These are phyloP conservation scores for Temnothorax longispinosus DNA, from an alignment of 1,140 invertebrate genomes.

Conservation along the genomic window DNA sequence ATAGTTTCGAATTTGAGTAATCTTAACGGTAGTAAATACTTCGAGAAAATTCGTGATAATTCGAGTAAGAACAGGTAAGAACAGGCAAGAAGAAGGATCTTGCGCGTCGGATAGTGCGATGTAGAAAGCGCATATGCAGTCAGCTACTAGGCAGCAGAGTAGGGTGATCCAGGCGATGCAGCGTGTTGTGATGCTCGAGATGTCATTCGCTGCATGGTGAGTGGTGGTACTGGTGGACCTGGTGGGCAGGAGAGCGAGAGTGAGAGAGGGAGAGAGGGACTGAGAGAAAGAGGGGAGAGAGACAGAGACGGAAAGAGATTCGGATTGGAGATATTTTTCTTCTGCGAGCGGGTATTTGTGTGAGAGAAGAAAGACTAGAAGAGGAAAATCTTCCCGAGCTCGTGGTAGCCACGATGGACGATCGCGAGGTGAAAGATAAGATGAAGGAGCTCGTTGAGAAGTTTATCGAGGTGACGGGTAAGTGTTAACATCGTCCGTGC, in stretches of 20 bases:
- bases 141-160: no score
- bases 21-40: not conserved
- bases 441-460: constrained; percentile 77
- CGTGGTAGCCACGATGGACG: constrained; percentile 76
- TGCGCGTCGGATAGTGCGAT: not conserved
- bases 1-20: not conserved
- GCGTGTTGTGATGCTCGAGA: not conserved
- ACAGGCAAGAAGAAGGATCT: not conserved
- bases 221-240: no score
- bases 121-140: not conserved
- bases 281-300: not conserved
- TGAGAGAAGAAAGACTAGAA: no score
- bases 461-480: constrained; percentile 84
- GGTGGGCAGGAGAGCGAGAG: not conserved
- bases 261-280: not conserved
- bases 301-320: constrained; percentile 7
- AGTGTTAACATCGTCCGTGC: not conserved
- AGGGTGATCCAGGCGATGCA: not conserved
- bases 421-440: constrained; percentile 59
- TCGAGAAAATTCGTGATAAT: not conserved
- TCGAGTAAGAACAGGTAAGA: no score
- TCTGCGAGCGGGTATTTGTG: not conserved
- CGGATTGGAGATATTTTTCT: constrained; percentile 30
- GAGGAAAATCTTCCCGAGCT: constrained; percentile 28
- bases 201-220: constrained; percentile 17